Evolutionary conservation across 2,888 invertebrate species (phyloP), one percentile per base, ranked within the genome.

Genomic region (Trisateles emortualis): DNA sequence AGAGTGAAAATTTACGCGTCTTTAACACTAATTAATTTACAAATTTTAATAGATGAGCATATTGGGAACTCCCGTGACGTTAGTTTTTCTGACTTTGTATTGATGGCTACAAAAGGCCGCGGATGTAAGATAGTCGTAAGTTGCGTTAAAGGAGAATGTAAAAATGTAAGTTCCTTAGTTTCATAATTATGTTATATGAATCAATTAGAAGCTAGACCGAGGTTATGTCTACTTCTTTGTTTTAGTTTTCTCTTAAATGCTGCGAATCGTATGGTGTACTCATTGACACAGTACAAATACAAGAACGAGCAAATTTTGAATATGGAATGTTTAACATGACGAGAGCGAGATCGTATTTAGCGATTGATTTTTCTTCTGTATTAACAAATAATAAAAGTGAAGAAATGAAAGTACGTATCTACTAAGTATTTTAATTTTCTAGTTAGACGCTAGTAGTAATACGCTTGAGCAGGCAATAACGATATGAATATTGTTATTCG

Each of bases 11-110:
- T n/a, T n/a, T n/a, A n/a, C n/a, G n/a, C n/a, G n/a, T n/a, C n/a
- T n/a, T n/a, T n/a, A n/a, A n/a, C n/a, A n/a, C n/a, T n/a, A n/a
- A n/a, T n/a, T n/a, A n/a, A n/a, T 22, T 2, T 22, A 22, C 5
- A 3, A 3, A 22, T 3, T 22, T 26, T 26, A 6, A 26, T 61
- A 87, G 87, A 72, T 36, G 72, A 80, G 5, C 64, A 83, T 11
- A 84, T 89, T 29, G 86, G 84, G 0, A 79, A 76, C 54, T 87
- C 87, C 0, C 78, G 84, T 2, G 83, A 87, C 38, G 9, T 13
- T 2, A 68, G 65, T 5, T 88, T 88, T 45, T 66, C 53, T 1
- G 82, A 86, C 26, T 78, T 81, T 76, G 68, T 88, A 0, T 10
- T 76, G 6, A 41, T 8, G 6, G 54, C 51, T 0, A 87, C 87